A percentile compares a stretch with the other conserved stretches of the same genome.
phyloP scores from a whole-genome alignment of 2,797 vertebrate species.

The Megalops cyprinoides region DNA sequence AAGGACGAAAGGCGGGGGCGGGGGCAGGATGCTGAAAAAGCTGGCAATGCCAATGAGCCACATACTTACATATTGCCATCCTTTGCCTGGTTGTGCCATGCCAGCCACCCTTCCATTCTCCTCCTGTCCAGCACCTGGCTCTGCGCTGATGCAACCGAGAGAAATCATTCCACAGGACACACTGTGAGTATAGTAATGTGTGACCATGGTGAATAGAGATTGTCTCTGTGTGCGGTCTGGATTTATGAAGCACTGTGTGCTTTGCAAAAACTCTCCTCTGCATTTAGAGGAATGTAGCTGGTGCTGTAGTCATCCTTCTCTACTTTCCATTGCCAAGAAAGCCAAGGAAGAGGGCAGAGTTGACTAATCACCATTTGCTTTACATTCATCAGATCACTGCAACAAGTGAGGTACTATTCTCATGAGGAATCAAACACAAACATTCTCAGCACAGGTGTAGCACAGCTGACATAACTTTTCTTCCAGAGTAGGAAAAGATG shows the following conservation, averaged over 20 bases:
- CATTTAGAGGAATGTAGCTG: not conserved
- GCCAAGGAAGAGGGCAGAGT: constrained; percentile 43
- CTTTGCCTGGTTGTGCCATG: constrained; percentile 38
- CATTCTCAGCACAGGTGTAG: no score
- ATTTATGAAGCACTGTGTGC: constrained; percentile 39
- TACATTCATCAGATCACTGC: not conserved
- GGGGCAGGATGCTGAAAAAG: constrained; percentile 51
- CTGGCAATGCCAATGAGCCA: constrained; percentile 48
- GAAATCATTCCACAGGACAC: constrained; percentile 29
- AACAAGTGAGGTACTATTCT: not conserved
- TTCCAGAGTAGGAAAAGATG: not conserved
- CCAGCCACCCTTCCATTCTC: not conserved
- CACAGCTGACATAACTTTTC: no score
- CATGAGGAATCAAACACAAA: no score
- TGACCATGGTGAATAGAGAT: constrained; percentile 28
- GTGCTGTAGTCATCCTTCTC: constrained; percentile 23
- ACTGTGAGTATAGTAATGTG: not conserved
- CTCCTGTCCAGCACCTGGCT: constrained; percentile 37
- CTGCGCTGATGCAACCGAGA: constrained; percentile 14
- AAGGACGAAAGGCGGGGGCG: constrained; percentile 55
- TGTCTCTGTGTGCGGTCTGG: constrained; percentile 22
- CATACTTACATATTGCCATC: constrained; percentile 35
- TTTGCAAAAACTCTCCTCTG: constrained; percentile 9
- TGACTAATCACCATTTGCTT: not conserved
- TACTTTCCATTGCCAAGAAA: constrained; percentile 43